phyloP scores from a whole-genome alignment of 2,888 invertebrate genomes.

The Epinotia demarniana region DNA sequence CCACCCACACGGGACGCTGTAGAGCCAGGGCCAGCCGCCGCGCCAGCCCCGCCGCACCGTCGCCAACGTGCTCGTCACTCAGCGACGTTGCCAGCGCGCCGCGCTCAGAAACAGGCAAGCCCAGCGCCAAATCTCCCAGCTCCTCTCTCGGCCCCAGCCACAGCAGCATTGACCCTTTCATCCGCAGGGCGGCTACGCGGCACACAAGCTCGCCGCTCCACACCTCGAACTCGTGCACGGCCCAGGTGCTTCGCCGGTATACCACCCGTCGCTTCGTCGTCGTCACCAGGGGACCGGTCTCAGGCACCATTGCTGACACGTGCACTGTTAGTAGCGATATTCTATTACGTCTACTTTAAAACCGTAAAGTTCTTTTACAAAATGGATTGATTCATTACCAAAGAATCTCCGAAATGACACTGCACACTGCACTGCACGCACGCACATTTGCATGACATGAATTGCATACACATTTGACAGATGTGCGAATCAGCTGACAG shows the following conservation, averaged over 20 bases:
- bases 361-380: neutral
- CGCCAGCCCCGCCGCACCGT: conserved; percentile 51
- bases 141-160: conserved; percentile 60
- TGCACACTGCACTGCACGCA: neutral
- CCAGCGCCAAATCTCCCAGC: conserved; percentile 60
- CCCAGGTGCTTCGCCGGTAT: conserved; percentile 61
- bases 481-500: conserved; percentile 14
- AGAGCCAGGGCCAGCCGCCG: conserved; percentile 47
- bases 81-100: conserved; percentile 49
- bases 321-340: neutral
- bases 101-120: conserved; percentile 52
- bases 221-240: conserved; percentile 66
- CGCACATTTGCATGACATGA: too few relatives aligned
- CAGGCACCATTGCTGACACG: conserved; percentile 13
- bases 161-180: conserved; percentile 64
- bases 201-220: conserved; percentile 65
- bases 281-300: conserved; percentile 8
- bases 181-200: conserved; percentile 60
- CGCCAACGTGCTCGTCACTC: conserved; percentile 32
- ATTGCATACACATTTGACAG: neutral
- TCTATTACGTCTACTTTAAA: neutral
- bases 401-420: neutral
- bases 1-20: conserved; percentile 43
- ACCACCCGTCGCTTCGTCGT: conserved; percentile 38
- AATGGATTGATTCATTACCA: neutral